Percentiles rank a stretch among this genome's conserved stretches.
These are phyloP conservation scores for Herpailurus yagouaroundi DNA, from an alignment of 2,113 vertebrate species.

Conservation along the genomic window DNA sequence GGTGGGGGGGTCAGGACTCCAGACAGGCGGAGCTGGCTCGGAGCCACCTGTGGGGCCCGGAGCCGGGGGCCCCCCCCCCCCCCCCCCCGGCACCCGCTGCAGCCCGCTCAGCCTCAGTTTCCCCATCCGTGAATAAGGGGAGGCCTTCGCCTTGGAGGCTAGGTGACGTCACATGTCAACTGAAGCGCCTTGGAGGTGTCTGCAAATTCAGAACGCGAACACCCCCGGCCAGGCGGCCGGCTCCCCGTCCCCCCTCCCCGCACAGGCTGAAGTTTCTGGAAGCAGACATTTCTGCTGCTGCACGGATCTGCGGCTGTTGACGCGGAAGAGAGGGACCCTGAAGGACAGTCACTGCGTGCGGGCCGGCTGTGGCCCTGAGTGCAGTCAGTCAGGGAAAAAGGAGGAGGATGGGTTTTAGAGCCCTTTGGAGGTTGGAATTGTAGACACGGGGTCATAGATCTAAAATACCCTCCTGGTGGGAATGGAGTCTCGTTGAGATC, in stretches of 20 bases:
- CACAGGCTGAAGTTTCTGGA: no score
- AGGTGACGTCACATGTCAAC: fast-evolving
- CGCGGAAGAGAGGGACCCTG: neutral
- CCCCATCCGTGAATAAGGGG: neutral
- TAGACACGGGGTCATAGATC: neutral
- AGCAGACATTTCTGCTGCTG: neutral
- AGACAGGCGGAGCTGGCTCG: neutral
- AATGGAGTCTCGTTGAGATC: neutral
- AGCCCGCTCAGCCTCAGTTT: neutral
- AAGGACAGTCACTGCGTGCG: no score
- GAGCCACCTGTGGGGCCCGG: neutral
- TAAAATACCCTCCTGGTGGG: neutral
- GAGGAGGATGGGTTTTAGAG: neutral
- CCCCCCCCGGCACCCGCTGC: neutral
- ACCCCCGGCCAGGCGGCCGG: neutral
- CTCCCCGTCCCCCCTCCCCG: no score
- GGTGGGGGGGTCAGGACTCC: neutral
- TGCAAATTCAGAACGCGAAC: neutral
- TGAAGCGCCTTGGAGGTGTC: neutral
- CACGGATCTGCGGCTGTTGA: neutral
- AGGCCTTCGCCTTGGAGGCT: neutral
- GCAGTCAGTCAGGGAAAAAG: neutral
- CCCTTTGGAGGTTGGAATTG: neutral
- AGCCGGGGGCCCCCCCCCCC: neutral
- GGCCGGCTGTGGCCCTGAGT: no score